Percentiles rank a stretch among this genome's conserved stretches.
These are phyloP conservation scores for Lordiphosa mommai DNA, from an alignment of 1,140 invertebrate genomes.

Conservation along the genomic window DNA sequence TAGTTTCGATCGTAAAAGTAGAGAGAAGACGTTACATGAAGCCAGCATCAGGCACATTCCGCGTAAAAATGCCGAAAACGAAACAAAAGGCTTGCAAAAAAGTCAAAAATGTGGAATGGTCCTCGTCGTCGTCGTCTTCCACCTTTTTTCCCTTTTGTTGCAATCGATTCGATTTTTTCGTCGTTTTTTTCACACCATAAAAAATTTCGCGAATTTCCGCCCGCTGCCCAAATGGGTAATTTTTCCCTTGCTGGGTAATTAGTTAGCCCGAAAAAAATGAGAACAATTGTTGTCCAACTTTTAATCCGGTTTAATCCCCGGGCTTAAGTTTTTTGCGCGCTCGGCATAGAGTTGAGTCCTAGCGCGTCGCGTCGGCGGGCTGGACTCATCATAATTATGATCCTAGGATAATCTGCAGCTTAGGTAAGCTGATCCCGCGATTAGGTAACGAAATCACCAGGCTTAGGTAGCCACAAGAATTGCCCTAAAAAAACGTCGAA, in stretches of 20 bases:
- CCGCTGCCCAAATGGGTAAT: constrained; percentile 61
- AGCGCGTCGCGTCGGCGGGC: constrained; percentile 41
- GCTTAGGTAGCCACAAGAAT: constrained; percentile 74
- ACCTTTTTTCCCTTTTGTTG: constrained; percentile 26
- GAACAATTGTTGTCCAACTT: constrained; percentile 59
- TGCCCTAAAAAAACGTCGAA: constrained; percentile 61
- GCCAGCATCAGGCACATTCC: constrained; percentile 16
- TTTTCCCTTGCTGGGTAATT: constrained; percentile 55
- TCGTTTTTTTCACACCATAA: constrained; percentile 34
- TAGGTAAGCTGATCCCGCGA: constrained; percentile 72
- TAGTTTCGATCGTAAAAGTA: constrained; percentile 25
- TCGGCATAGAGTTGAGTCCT: constrained; percentile 41
- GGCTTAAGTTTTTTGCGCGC: constrained; percentile 69
- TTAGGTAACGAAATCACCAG: constrained; percentile 69
- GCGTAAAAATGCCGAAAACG: constrained; percentile 24
- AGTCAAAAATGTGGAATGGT: constrained; percentile 39
- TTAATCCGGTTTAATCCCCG: constrained; percentile 75
- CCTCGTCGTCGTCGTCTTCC: constrained; percentile 11
- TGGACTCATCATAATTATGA: constrained; percentile 72
- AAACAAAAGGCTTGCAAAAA: constrained; percentile 72
- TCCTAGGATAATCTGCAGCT: constrained; percentile 75
- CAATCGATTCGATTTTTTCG: constrained; percentile 70
- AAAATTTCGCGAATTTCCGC: constrained; percentile 70
- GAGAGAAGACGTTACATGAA: constrained; percentile 2
- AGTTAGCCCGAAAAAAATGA: constrained; percentile 68